Base-by-base conservation (phyloP, 2,888 invertebrate genomes). In the Rhogogaster chlorosoma region DNA sequence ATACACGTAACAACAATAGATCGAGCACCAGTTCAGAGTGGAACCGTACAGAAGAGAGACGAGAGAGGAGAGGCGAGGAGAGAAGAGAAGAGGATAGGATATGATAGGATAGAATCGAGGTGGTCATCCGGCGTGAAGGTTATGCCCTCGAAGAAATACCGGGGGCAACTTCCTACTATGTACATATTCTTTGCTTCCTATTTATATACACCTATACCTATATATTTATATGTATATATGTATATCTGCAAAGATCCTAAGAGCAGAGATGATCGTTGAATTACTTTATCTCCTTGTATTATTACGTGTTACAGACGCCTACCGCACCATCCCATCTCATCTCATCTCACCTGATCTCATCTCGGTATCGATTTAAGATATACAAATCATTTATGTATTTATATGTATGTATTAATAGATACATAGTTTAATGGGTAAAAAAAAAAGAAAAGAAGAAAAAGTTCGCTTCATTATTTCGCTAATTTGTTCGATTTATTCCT, bases 101-200 rank as follows among this genome's bases (percentile, higher is more conserved):
- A 78, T 32, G 53, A 75, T 45, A 29, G 57, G 53, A 70, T 70
- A 53, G 78, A 12, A 61, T 22, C 22, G 83, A 70, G 67, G 83
- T 83, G 67, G 83, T 83, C 83, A 83, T 83, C 83, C 67, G 83
- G 83, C 83, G 83, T 83, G 83, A 83, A 83, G 83, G 83, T 70
- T 49, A 70, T 67, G 67, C 70, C 70, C 70, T 64, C 83, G 83
- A 42, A 29, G n/a, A 83, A 67, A 61, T 18, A 49, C 83, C 38
- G 36, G 22, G 83, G 32, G 64, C 67, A 42, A 83, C 83, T 64
- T 83, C 64, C 83, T 83, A 53, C 67, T 80, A 26, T 61, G 26
- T 45, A 75, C 29, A 75, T 15, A 18, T 80, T 61, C 36, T 38
- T 38, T 38, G 36, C 61, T 61, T 80, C 57, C 61, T 38, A 80